Evolutionary conservation across 2,797 vertebrate species (phyloP).

Genomic region (Molossus molossus): DNA sequence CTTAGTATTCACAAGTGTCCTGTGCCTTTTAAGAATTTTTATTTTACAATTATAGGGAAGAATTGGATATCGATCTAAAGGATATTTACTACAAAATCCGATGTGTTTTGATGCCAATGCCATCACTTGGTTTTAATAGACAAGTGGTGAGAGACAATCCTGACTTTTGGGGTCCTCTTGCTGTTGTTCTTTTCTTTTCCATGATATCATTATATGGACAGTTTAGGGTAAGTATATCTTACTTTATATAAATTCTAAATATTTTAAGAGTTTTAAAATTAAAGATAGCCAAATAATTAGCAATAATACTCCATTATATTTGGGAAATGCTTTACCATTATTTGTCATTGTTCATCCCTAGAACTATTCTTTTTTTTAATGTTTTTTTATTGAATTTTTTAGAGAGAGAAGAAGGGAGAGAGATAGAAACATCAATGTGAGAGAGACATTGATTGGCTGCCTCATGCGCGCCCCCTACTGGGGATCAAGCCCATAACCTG

Average conservation of each 20-base stretch:
- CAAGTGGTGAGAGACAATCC: constrained; percentile 99
- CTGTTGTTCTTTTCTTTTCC: constrained; percentile 98
- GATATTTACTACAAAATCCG: constrained; percentile 99
- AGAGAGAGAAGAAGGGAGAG: background rate
- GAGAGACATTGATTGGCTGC: background rate
- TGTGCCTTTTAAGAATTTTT: constrained; percentile 77
- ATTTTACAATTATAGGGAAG: constrained; percentile 88
- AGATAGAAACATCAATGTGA: background rate
- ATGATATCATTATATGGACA: constrained; percentile 99
- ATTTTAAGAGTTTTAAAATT: constrained; percentile 61
- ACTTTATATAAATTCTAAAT: constrained; percentile 71
- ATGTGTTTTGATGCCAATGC: constrained; percentile 99
- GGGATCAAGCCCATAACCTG: background rate
- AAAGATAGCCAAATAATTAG: constrained; percentile 55
- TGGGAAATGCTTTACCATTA: constrained; percentile 48
- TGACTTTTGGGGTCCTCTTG: constrained; percentile 99
- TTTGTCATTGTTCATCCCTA: constrained; percentile 61
- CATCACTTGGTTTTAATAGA: constrained; percentile 98
- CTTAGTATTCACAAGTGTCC: constrained; percentile 61
- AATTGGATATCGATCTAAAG: constrained; percentile 97
- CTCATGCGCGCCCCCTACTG: background rate
- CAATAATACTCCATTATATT: background rate
- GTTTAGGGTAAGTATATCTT: constrained; percentile 94
- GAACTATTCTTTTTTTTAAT: background rate
- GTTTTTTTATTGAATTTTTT: background rate